A percentile compares a stretch with the other conserved stretches of the same genome.
These are phyloP conservation scores for Drosophila barbarae DNA, from an alignment of 2,888 invertebrate species.

Conservation along the genomic window DNA sequence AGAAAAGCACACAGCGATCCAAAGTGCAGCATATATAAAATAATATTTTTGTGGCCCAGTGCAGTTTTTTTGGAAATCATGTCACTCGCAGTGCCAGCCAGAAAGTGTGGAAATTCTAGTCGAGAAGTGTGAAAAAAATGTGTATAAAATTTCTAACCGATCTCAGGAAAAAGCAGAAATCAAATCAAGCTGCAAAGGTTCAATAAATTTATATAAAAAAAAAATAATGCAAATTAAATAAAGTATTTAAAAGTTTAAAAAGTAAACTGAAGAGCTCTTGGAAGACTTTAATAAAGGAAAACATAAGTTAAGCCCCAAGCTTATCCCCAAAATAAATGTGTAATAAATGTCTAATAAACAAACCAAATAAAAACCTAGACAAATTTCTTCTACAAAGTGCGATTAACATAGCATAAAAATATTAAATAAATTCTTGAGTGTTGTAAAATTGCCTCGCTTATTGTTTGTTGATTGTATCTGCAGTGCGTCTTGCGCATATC, in stretches of 20 bases:
- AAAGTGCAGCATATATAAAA: slow-evolving; percentile 34
- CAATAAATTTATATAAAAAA: too few relatives aligned
- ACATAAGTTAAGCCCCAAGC: not conserved
- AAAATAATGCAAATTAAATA: too few relatives aligned
- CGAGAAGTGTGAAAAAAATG: slow-evolving; percentile 25
- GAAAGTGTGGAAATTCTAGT: slow-evolving; percentile 50
- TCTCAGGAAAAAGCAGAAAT: slow-evolving; percentile 3
- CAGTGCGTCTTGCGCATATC: slow-evolving; percentile 37
- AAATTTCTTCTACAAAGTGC: not conserved
- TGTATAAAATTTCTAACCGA: slow-evolving; percentile 10
- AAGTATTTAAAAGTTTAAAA: too few relatives aligned
- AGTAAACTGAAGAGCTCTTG: too few relatives aligned
- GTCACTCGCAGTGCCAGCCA: slow-evolving; percentile 63
- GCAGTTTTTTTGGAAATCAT: slow-evolving; percentile 70
- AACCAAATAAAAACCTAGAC: not conserved
- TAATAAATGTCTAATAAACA: slow-evolving; percentile 3
- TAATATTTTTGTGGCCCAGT: slow-evolving; percentile 54
- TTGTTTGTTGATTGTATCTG: slow-evolving; percentile 41
- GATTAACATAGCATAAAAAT: not conserved
- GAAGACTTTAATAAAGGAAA: not conserved
- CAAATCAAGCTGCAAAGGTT: not conserved
- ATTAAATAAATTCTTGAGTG: slow-evolving; percentile 8
- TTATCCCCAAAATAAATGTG: not conserved
- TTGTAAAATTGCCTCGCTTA: slow-evolving; percentile 21
- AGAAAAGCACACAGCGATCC: slow-evolving; percentile 23